These are phyloP conservation scores for Neosilurus mollespiculum DNA, from an alignment of 2,797 vertebrate genomes.

Conservation along the genomic window DNA sequence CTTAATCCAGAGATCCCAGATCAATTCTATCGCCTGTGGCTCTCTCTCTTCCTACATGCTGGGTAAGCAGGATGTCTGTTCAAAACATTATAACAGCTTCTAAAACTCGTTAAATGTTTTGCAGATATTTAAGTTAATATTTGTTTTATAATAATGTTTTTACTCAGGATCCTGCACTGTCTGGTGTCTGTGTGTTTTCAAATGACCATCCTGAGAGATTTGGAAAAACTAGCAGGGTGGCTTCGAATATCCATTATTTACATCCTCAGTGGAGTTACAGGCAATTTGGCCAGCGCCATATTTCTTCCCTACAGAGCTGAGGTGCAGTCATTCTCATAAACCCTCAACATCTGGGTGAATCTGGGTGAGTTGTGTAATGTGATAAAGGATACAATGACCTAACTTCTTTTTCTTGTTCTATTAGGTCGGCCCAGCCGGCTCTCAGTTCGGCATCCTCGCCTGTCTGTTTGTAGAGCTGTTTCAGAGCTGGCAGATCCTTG, in stretches of 20 bases:
- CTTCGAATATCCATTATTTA: conserved; percentile 97
- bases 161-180: conserved; percentile 90
- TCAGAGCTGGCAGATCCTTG: conserved; percentile 98
- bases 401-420: neutral
- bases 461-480: conserved; percentile 98
- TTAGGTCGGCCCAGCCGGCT: conserved; percentile 95
- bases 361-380: conserved; percentile 1
- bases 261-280: conserved; percentile 92
- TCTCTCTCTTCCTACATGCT: conserved; percentile 95
- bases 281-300: conserved; percentile 96
- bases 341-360: neutral
- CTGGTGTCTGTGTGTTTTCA: conserved; percentile 95
- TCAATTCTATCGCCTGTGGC: conserved; percentile 97
- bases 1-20: conserved; percentile 95
- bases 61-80: conserved; percentile 75
- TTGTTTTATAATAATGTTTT: conserved; percentile 7
- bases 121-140: neutral
- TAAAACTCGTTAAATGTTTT: neutral
- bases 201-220: conserved; percentile 94
- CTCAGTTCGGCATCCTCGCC: conserved; percentile 97
- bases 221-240: conserved; percentile 98
- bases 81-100: neutral
- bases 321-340: conserved; percentile 35
- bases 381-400: neutral
- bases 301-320: conserved; percentile 90